phyloP scores from a whole-genome alignment of 2,888 invertebrate species.

The Ypsolopha scabrella region DNA sequence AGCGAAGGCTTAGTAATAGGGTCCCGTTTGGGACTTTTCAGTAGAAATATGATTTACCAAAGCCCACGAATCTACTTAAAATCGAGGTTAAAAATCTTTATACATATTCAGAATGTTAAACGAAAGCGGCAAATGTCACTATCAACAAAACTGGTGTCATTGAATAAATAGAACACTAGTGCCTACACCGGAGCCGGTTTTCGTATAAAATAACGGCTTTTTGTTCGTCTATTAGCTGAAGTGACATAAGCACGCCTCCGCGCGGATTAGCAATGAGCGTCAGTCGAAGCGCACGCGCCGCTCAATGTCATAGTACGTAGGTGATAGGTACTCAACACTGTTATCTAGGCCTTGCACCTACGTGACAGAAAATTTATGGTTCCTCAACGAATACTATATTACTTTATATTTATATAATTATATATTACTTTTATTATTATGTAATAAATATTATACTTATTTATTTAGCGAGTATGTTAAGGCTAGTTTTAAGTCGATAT shows the following conservation, averaged over 20 bases:
- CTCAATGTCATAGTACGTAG: slow-evolving; percentile 18
- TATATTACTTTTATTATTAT: too few relatives aligned
- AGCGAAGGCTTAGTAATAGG: too few relatives aligned
- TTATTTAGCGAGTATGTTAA: too few relatives aligned
- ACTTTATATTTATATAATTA: too few relatives aligned
- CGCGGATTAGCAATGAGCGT: slow-evolving; percentile 10
- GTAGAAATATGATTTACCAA: too few relatives aligned
- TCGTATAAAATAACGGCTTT: slow-evolving; percentile 21
- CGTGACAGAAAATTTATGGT: slow-evolving; percentile 12
- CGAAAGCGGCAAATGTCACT: neutral
- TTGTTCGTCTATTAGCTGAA: slow-evolving; percentile 13
- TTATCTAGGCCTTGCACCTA: slow-evolving; percentile 19
- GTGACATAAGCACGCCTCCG: slow-evolving; percentile 26
- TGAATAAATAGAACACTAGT: slow-evolving; percentile 4
- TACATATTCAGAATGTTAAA: too few relatives aligned
- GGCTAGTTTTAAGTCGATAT: too few relatives aligned
- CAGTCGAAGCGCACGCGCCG: slow-evolving; percentile 16
- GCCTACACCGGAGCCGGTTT: neutral
- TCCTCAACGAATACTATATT: slow-evolving; percentile 8
- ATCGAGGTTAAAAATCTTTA: too few relatives aligned
- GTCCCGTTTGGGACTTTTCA: too few relatives aligned
- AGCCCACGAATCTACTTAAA: too few relatives aligned
- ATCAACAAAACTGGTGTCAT: neutral
- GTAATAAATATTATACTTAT: too few relatives aligned
- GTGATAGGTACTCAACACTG: slow-evolving; percentile 6